Evolutionary conservation across 2,113 vertebrate species (phyloP).

Genomic region (Sphaerodactylus townsendi): DNA sequence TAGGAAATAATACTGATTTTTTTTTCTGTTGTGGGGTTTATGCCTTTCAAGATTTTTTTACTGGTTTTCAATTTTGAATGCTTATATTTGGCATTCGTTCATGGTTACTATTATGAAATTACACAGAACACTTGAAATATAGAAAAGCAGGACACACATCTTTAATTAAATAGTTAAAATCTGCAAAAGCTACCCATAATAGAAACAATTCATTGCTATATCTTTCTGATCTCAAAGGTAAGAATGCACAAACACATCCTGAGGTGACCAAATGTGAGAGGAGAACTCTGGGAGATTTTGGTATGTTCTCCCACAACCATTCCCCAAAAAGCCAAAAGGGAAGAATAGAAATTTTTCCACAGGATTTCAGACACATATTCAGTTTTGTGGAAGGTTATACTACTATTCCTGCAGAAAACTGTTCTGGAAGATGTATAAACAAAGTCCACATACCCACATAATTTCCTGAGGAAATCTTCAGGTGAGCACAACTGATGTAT

Average conservation of each 20-base stretch:
- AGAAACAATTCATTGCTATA: background rate
- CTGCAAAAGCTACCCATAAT: background rate
- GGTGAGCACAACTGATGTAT: slow-evolving; percentile 20
- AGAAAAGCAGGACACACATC: too few species aligned
- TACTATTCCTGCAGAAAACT: background rate
- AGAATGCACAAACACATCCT: background rate
- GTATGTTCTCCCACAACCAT: background rate
- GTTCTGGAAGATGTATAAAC: background rate
- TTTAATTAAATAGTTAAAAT: too few species aligned
- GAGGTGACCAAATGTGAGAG: too few species aligned
- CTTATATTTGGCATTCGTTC: too few species aligned
- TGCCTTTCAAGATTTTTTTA: too few species aligned
- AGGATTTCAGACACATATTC: background rate
- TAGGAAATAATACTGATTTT: too few species aligned
- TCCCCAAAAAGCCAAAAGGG: background rate
- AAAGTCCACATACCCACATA: slow-evolving; percentile 1
- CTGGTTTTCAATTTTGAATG: too few species aligned
- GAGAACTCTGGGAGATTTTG: background rate
- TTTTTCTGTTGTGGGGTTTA: too few species aligned
- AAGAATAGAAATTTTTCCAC: background rate
- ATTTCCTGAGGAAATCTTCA: slow-evolving; percentile 15
- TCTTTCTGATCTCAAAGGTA: background rate
- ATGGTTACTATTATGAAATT: too few species aligned
- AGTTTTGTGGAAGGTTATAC: background rate
- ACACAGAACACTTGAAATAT: too few species aligned